These are phyloP conservation scores for Monochamus alternatus DNA, from an alignment of 2,888 invertebrate species.

Conservation along the genomic window DNA sequence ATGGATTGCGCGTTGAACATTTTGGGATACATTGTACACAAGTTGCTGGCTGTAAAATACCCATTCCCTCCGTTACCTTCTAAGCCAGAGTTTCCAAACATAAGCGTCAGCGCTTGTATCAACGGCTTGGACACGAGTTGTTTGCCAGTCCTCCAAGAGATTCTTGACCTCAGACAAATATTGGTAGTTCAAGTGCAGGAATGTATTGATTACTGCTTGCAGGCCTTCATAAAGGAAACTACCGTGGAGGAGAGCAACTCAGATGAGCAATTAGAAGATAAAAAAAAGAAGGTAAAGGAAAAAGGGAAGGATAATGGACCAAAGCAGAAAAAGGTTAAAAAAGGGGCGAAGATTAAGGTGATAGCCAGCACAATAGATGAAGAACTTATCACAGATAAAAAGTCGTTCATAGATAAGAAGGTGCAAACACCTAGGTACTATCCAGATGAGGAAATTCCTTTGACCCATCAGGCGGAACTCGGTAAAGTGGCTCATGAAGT, in stretches of 20 bases:
- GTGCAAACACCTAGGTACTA: constrained; percentile 77
- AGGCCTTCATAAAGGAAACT: constrained; percentile 73
- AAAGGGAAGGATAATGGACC: neutral
- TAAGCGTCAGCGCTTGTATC: constrained; percentile 62
- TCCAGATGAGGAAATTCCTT: constrained; percentile 74
- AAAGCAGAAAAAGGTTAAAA: neutral
- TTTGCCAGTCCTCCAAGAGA: constrained; percentile 61
- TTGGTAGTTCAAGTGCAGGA: constrained; percentile 64
- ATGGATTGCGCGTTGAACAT: constrained; percentile 62
- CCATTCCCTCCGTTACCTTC: constrained; percentile 58
- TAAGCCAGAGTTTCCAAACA: constrained; percentile 62
- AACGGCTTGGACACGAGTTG: constrained; percentile 58
- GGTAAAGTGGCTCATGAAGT: constrained; percentile 75
- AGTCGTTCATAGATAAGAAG: constrained; percentile 66
- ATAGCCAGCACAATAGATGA: neutral
- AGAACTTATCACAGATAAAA: neutral
- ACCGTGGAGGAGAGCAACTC: constrained; percentile 63
- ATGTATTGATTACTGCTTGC: constrained; percentile 76
- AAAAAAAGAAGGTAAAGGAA: constrained; percentile 23
- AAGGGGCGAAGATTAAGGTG: constrained; percentile 16
- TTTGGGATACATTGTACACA: constrained; percentile 66
- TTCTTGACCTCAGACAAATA: constrained; percentile 60
- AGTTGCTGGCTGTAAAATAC: constrained; percentile 65
- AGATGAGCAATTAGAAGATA: constrained; percentile 11
- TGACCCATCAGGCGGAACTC: constrained; percentile 73